Evolutionary conservation across 2,888 invertebrate species (phyloP), one percentile per base, ranked within the genome.

Genomic region (Heteropelma amictum): DNA sequence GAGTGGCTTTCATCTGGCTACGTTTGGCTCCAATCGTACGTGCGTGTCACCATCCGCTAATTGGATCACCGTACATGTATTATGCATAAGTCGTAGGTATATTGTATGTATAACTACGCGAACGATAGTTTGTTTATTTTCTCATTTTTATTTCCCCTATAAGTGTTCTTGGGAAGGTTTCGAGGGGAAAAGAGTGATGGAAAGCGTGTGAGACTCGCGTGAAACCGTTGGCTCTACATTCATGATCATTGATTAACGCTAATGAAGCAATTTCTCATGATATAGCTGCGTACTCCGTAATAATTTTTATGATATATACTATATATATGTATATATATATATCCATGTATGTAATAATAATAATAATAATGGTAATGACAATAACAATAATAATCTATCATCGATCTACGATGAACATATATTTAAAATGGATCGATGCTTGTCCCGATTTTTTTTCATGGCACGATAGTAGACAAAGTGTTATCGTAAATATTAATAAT

Each of bases 211-310:
- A 58, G n/a, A 45, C 58, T 42, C 8, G 60, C 47, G 33, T 61
- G 21, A 23, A 35, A 61, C 47, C 35, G 12, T 47, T 64, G 28
- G 19, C 28, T 64, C 64, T 64, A 40, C 28, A 51, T 33, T 54
- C n/a, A 58, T 69, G 69, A 74, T 65, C 51, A 60, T 64, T 64
- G 28, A 74, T 69, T 74, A 64, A 64, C 64, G 56, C 69, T 74
- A 69, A 74, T 74, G 69, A 74, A 74, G 74, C 74, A 74, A 70
- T 74, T 74, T 74, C 10, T 69, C 58, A 60, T 73, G 49, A 53
- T 60, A 67, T 69, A 63, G 42, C 58, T 53, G 35, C 14, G n/a
- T n/a, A n/a, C 42, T 70, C 45, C 17, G 54, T 70, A 70, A 70
- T 61, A 51, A 63, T 69, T 64, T 56, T 47, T 56, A 56, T 63